Percentiles rank a stretch among this genome's conserved stretches.
Evolutionary conservation across 2,888 invertebrate species (phyloP).

Genomic region (Antheraea yamamai): DNA sequence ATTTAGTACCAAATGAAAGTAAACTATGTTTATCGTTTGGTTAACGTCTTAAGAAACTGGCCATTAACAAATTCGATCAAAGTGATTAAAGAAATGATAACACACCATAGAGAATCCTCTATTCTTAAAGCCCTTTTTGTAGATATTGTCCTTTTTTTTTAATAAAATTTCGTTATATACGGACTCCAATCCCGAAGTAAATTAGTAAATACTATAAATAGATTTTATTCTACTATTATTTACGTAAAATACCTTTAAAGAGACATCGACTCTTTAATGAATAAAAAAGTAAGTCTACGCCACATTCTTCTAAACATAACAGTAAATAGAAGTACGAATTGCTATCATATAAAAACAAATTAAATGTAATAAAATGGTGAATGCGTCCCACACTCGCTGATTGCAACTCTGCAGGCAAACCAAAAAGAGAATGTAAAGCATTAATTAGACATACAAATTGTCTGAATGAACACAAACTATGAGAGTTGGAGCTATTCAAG

Average conservation of each 20-base stretch:
- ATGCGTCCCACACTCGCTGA: slow-evolving; percentile 50
- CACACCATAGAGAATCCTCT: not conserved
- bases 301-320: not conserved
- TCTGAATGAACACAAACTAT: slow-evolving; percentile 54
- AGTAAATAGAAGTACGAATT: not conserved
- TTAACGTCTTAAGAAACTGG: not conserved
- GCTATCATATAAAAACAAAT: not conserved
- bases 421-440: slow-evolving; percentile 43
- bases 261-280: no score
- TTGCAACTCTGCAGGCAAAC: slow-evolving; percentile 69
- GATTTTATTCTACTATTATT: no score
- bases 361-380: slow-evolving; percentile 32
- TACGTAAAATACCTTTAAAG: no score
- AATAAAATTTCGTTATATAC: not conserved
- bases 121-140: not conserved
- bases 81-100: not conserved
- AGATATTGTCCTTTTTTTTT: not conserved
- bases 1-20: not conserved
- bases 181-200: not conserved
- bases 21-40: not conserved
- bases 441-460: slow-evolving; percentile 65
- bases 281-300: not conserved
- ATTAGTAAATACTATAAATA: no score
- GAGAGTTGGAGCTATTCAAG: slow-evolving; percentile 68
- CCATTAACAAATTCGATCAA: not conserved